Percentiles rank a stretch among this genome's conserved stretches.
Conservation (phyloP, 2,113 vertebrate genomes). For the Semnornis frantzii region DNA sequence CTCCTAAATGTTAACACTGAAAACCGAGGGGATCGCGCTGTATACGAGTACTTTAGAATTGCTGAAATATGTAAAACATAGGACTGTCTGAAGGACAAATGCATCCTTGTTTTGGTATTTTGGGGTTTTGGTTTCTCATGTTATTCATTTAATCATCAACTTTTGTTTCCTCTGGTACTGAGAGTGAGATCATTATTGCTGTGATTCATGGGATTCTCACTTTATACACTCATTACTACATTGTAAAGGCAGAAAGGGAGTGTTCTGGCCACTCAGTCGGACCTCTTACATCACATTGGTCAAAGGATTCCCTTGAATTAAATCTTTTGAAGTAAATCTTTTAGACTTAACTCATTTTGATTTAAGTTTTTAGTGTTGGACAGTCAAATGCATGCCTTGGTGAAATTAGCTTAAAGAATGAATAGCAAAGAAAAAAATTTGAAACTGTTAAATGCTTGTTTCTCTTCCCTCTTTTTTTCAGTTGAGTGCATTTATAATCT, state of each 20-base stretch:
- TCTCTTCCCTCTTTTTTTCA: no score
- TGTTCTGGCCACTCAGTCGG: background rate
- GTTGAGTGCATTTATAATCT: background rate
- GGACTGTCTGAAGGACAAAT: conserved; percentile 38
- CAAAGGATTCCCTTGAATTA: conserved; percentile 21
- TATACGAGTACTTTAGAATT: background rate
- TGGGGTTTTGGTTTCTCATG: conserved; percentile 16
- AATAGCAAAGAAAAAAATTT: background rate
- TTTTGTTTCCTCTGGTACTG: conserved; percentile 46
- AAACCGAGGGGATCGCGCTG: conserved; percentile 8
- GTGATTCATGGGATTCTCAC: conserved; percentile 41
- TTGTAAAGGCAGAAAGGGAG: conserved; percentile 24
- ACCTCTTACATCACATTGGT: background rate
- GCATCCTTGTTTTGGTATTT: conserved; percentile 41
- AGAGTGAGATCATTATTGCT: conserved; percentile 60
- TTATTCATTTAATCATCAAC: conserved; percentile 33
- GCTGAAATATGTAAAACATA: conserved; percentile 28
- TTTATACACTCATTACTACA: conserved; percentile 29
- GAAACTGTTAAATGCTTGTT: background rate
- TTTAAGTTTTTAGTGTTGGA: background rate
- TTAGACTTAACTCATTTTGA: background rate
- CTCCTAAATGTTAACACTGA: background rate
- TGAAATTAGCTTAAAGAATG: background rate
- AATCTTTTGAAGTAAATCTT: background rate
- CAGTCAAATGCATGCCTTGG: background rate